Base-by-base conservation (phyloP, 92 coral and sea anemone genomes). In the Montipora capitata region DNA sequence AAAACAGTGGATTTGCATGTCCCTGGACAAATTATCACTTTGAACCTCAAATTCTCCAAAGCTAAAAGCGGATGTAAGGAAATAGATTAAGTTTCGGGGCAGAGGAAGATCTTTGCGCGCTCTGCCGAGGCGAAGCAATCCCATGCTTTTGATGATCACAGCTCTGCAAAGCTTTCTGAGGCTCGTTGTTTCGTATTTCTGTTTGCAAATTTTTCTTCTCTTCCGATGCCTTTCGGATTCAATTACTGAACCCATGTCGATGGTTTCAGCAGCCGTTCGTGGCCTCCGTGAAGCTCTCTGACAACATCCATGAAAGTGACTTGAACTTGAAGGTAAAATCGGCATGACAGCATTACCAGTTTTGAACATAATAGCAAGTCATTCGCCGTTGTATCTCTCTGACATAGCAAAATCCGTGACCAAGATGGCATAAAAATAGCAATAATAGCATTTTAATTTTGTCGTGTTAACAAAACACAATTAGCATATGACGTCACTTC, bases 401-500 rank as follows among this genome's bases (percentile, higher is more conserved):
- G 87, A 83, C 87, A 72, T 27, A 59, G 87, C 79, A 62, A 27
- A 58, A 67, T 2, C 43, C 70, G 79, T 41, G 72, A 71, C 73
- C 51, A 58, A 83, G 72, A 83, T 83, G 71, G 78, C 69, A 0
- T 49, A 5, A 48, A 54, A 54, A 54, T 54, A 54, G 61, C 61
- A 54, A 54, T 54, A 71, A 56, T 70, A 54, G 79, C 78, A 70
- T 82, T 72, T 57, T 51, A 81, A 83, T 83, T 43, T 5, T 59
- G 9, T 72, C 44, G 87, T 72, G 87, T 69, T 40, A 72, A 83
- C 35, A 4, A 40, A 83, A 54, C 81, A 75, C 13, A 59, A 66
- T 86, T 91, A 75, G 91, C 77, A 9, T 82, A 66, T 91, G 91
- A 91, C 87, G 94, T 91, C 94, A 91, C 77, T 91, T 87, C 94